Base-by-base conservation (phyloP, 1,140 invertebrate species). In the Aphelenchoides fujianensis region DNA sequence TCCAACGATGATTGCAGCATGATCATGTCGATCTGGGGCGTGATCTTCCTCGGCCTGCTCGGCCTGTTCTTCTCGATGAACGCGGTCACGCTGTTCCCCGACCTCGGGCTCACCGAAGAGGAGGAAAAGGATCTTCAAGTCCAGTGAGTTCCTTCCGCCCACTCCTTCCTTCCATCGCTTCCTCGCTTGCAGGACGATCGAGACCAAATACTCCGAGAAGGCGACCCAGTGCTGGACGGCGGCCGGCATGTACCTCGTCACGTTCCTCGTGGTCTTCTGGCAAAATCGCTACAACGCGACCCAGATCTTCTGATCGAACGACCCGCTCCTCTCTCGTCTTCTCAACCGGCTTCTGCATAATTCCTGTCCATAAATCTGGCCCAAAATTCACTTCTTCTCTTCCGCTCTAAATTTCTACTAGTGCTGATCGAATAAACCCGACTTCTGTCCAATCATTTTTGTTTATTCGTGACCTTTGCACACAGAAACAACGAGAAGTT, bases 1-100 rank as follows among this genome's bases (percentile, higher is more conserved):
- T n/a, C n/a, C n/a, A n/a, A n/a, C n/a, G n/a, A n/a, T n/a, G n/a
- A n/a, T n/a, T 82, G 67, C 62, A 84, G 82, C 70, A 83, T 83
- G 82, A 70, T 83, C 23, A 83, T 83, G 74, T 83, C 82, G 1
- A 74, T 83, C 16, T 83, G 82, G 82, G 81, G 82, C 64, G 76
- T 84, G 7, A 75, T 83, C 54, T 83, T 83, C 36, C 79, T 83
- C 19, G 82, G 82, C 30, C 70, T 83, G 32, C 71, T 83, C 19
- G 82, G 82, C 2, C 71, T 83, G 2, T 83, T 83, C 79, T 83
- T 83, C 71, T 79, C 79, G 61, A 68, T 75, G 27, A 69, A 83
- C 27, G 82, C 82, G 1, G 83, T 84, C 3, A 83, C 76, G 2
- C 76, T 83, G 31, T 83, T 83, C 64, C 82, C 82, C 12, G 82